These are phyloP conservation scores for Thysanoteuthis rhombus DNA, from an alignment of 2,888 invertebrate species.

Conservation along the genomic window DNA sequence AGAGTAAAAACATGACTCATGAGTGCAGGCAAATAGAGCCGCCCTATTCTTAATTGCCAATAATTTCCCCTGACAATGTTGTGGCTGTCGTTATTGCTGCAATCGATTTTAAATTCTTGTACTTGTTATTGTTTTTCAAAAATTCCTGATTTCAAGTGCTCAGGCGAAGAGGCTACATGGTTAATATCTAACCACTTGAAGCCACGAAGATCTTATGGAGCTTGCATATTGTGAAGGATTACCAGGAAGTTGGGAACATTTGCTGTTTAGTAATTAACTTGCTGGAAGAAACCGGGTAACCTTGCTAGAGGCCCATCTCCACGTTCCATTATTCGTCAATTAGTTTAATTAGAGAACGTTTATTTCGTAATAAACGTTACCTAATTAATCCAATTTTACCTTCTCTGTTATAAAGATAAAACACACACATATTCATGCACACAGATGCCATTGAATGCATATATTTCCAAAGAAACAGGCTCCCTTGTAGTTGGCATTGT, in stretches of 20 bases:
- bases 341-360: background rate
- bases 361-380: background rate
- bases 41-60: background rate
- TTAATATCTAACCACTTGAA: background rate
- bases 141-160: background rate
- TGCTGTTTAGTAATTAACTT: background rate
- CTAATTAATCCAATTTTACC: no score
- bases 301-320: background rate
- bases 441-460: no score
- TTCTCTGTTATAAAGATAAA: no score
- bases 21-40: background rate
- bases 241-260: background rate
- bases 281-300: background rate
- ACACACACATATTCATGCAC: no score
- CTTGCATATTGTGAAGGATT: background rate
- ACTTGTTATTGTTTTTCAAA: background rate
- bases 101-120: background rate
- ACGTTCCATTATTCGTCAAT: background rate
- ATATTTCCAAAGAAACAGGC: no score
- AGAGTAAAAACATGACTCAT: background rate
- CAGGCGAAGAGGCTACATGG: background rate
- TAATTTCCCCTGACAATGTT: background rate
- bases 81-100: background rate
- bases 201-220: background rate
- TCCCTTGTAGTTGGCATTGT: no score